Conservation (phyloP, 2,888 invertebrate genomes). For the Drosophila niveifrons region DNA sequence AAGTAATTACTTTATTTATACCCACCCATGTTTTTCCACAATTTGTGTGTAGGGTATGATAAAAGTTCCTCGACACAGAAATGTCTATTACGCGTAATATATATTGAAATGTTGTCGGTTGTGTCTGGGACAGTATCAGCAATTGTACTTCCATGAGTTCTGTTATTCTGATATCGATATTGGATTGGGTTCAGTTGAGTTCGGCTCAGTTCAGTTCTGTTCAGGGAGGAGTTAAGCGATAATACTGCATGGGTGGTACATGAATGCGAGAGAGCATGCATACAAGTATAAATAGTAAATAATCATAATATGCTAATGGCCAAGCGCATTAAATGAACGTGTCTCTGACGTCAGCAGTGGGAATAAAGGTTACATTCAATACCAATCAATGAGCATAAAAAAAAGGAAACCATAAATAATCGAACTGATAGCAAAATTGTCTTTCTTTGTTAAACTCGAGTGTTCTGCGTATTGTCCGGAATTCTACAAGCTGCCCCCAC, state of each 20-base stretch:
- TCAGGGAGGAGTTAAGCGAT: conserved; percentile 26
- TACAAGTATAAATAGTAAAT: conserved; percentile 27
- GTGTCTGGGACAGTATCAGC: conserved; percentile 44
- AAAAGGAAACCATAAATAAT: background rate
- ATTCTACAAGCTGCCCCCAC: conserved; percentile 11
- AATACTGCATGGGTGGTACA: conserved; percentile 17
- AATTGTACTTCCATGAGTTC: conserved; percentile 33
- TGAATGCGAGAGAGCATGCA: background rate
- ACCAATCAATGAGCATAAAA: background rate
- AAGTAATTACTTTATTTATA: background rate
- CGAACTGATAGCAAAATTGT: background rate
- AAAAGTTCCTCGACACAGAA: conserved; percentile 37
- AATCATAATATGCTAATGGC: conserved; percentile 11
- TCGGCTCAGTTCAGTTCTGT: conserved; percentile 5
- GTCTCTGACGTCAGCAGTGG: background rate
- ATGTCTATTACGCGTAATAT: conserved; percentile 58
- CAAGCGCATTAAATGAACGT: background rate
- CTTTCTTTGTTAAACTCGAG: background rate
- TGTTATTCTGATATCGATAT: conserved; percentile 38
- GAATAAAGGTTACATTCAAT: background rate
- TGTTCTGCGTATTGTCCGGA: background rate
- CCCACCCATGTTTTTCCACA: background rate
- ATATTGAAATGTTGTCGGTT: conserved; percentile 42
- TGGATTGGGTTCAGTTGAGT: conserved; percentile 9
- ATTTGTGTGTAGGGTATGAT: conserved; percentile 11